Base-by-base conservation (phyloP, 2,113 vertebrate species). In the Perca flavescens region DNA sequence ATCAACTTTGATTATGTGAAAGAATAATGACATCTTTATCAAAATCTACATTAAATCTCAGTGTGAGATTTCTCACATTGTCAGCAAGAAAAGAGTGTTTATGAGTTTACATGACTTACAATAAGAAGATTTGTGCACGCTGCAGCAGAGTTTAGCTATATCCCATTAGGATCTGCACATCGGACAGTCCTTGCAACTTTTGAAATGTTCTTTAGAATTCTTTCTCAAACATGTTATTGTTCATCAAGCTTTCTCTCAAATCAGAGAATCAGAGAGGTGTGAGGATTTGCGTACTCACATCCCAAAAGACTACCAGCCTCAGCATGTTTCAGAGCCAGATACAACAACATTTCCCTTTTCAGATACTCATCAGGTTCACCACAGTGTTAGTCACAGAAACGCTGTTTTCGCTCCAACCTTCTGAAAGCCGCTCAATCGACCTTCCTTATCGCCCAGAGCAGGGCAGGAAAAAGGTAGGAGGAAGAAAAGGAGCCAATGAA, bases 311-410 rank as follows among this genome's bases (percentile, higher is more conserved):
- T 6, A 47, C 19, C 56, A 67, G 31, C 56, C 25, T 63, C 54
- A 69, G 71, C 36, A 19, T 46, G 10, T 74, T 64, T 57, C 62
- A 74, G 36, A 70, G 54, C 16, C 63, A n/a, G 54, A 62, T 53
- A 65, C 80, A 77, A 74, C 16, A 76, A 50, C 14, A 14, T 72
- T 78, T 78, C 16, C 16, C 62, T 78, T 83, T 77, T 73, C 19
- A 74, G 71, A 70, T 77, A 16, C 57, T 57, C 71, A 80, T 80
- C 87, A 53, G 58, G 25, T 73, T 83, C 49, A 68, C 2, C 64
- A 43, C 17, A 47, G 54, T 50, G 77, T 85, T 74, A 1, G 28
- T 76, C 72, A 58, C 74, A 58, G 19, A 34, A 21, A 74, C 65
- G n/a, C 21, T 34, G 66, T 43, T 77, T n/a, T 54, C 52, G 46